Evolutionary conservation across 2,797 vertebrate genomes (phyloP), one percentile per base, ranked within the genome.

Genomic region (Phoeniculus purpureus): DNA sequence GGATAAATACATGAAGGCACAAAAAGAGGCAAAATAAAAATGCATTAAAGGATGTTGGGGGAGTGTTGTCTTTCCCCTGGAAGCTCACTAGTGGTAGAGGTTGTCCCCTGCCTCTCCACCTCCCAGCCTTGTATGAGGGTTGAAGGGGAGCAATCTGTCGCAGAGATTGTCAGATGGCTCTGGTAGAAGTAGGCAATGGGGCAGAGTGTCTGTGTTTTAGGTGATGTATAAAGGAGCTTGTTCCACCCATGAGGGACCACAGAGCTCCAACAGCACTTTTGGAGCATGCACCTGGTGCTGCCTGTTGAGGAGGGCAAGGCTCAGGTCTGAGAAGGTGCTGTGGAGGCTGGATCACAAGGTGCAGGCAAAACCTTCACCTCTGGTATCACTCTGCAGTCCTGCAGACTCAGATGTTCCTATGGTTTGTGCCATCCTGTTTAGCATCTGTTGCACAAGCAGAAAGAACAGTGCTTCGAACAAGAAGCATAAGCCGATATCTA

Each of bases 391-490:
- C 22, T 58, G 13, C 50, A 80, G 54, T 32, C 29, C 20, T 60
- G 52, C 80, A 81, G 70, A 83, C 22, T 87, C 48, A 85, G 37
- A 85, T 75, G 70, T 82, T 82, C 62, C 66, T 85, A 88, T 72
- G 80, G 48, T 89, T 91, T 93, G 17, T 81, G 47, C 87, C 71
- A 86, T 93, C 87, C 87, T 86, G 93, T 93, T 94, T 79, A 88
- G 77, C 25, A 16, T 84, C 80, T 67, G 37, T 82, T 80, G 87
- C 87, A 81, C 61, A 78, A 89, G 70, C 80, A 87, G 67, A 94
- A 91, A 51, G 81, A 83, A 79, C 40, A 61, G 58, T 75, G 51
- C 37, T 81, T 82, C 0, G 0, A 81, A 81, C 23, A 54, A 1
- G 37, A 91, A 79, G 60, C 34, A 75, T 5, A 52, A 1, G 40